A percentile compares a stretch with the other conserved stretches of the same genome.
These are phyloP conservation scores for Graptemys geographica DNA, from an alignment of 2,797 vertebrate genomes.

Conservation along the genomic window DNA sequence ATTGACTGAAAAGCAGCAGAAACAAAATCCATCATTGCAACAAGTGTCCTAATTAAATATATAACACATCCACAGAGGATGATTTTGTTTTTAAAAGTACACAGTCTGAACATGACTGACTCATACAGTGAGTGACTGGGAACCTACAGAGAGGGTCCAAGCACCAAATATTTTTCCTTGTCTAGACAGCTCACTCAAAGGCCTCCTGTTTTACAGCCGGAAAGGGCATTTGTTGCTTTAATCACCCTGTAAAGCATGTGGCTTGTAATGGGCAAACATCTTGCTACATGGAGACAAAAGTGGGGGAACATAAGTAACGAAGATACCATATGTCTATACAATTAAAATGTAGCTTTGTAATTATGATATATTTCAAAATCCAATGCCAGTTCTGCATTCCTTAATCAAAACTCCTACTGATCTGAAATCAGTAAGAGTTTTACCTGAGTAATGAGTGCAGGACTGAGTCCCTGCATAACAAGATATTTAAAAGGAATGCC, in stretches of 20 bases:
- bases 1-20: conserved; percentile 15
- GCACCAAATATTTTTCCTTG: conserved; percentile 75
- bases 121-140: background rate
- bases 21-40: conserved; percentile 12
- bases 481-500: background rate
- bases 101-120: conserved; percentile 16
- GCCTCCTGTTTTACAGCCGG: conserved; percentile 70
- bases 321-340: background rate
- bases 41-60: conserved; percentile 23
- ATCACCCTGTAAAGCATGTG: conserved; percentile 58
- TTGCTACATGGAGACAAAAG: conserved; percentile 29
- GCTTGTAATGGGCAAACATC: conserved; percentile 24
- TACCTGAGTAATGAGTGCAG: background rate
- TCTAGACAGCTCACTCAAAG: conserved; percentile 80
- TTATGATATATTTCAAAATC: background rate
- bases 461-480: background rate
- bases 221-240: conserved; percentile 76
- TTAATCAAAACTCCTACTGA: conserved; percentile 35
- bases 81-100: background rate
- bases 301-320: background rate
- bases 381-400: background rate
- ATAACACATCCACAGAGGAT: conserved; percentile 9
- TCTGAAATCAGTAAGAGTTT: background rate
- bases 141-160: conserved; percentile 38
- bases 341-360: conserved; percentile 6